Evolutionary conservation across 2,113 vertebrate species (phyloP).

Genomic region (Cercocebus atys): DNA sequence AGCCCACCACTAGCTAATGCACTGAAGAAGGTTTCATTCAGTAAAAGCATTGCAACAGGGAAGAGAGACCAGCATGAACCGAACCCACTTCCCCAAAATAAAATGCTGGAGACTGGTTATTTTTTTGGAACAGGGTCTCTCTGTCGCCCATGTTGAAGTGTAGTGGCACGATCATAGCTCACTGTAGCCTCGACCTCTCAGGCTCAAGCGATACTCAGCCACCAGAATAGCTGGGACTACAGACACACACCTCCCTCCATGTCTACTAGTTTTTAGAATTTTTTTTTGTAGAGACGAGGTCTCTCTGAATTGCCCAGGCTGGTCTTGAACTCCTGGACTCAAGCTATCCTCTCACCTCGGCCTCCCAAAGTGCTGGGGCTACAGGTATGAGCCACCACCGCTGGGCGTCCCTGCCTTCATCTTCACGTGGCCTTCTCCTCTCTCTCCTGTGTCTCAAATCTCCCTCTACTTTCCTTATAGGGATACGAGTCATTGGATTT

Average conservation of each 20-base stretch:
- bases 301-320: not conserved
- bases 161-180: not conserved
- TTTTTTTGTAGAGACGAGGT: not conserved
- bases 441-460: not conserved
- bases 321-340: not conserved
- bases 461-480: not conserved
- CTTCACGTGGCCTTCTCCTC: not conserved
- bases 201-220: not conserved
- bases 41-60: no score
- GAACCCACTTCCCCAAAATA: not conserved
- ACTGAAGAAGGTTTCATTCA: not conserved
- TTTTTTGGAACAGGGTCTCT: not conserved
- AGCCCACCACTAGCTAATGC: no score
- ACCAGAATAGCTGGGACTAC: not conserved
- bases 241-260: not conserved
- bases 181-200: not conserved
- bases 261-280: not conserved
- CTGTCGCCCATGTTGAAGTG: not conserved
- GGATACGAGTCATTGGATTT: not conserved
- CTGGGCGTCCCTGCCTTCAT: not conserved
- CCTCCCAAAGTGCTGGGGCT: not conserved
- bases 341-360: not conserved
- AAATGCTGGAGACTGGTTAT: not conserved
- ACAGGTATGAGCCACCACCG: not conserved
- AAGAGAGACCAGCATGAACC: not conserved